Conservation (phyloP, 1,140 invertebrate genomes). For the Drosophila sulfurigaster region DNA sequence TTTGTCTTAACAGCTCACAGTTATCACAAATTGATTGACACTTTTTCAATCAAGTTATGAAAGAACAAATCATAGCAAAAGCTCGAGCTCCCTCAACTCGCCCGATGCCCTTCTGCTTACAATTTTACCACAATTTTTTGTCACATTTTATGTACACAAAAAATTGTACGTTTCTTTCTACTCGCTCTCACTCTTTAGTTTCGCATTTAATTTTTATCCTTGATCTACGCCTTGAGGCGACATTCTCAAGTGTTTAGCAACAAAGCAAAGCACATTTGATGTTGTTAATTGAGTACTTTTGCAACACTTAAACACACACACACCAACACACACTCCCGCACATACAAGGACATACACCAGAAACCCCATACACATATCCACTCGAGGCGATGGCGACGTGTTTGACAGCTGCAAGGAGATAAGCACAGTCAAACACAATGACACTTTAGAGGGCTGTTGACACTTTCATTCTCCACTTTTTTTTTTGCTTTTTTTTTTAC, state of each 20-base stretch:
- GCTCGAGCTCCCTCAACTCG: neutral
- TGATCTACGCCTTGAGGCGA: conserved; percentile 54
- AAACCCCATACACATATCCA: conserved; percentile 7
- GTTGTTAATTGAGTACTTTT: conserved; percentile 80
- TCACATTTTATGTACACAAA: neutral
- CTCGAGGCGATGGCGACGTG: conserved; percentile 19
- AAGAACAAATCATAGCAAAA: neutral
- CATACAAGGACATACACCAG: conserved; percentile 19
- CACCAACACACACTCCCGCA: neutral
- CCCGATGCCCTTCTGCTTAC: neutral
- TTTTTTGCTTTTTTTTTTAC: conserved; percentile 10
- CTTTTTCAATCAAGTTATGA: conserved; percentile 2
- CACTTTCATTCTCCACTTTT: conserved; percentile 40
- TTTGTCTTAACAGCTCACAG: conserved; percentile 27
- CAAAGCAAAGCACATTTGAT: conserved; percentile 74
- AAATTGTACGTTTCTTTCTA: neutral
- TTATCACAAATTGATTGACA: conserved; percentile 3
- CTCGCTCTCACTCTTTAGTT: neutral
- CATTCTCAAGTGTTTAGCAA: conserved; percentile 58
- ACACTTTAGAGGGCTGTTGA: conserved; percentile 72
- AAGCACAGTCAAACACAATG: conserved; percentile 70
- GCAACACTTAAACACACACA: conserved; percentile 57
- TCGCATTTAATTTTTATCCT: conserved; percentile 60
- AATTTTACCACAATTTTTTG: too few species aligned
- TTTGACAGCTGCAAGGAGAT: conserved; percentile 44